phyloP scores from a whole-genome alignment of 2,888 invertebrate genomes.

The Mongoloraphidia duomilia region DNA sequence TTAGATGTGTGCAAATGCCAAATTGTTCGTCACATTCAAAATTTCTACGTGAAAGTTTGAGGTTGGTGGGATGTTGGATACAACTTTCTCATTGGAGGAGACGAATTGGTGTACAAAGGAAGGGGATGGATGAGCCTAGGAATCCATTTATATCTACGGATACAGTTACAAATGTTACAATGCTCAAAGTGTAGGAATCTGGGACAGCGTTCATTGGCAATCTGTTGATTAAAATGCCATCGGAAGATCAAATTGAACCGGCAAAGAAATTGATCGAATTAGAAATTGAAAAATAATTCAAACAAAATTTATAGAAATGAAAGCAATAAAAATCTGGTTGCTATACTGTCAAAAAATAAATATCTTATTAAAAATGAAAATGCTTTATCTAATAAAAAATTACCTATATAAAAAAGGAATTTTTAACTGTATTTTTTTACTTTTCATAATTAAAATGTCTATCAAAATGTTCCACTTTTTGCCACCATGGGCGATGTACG shows the following conservation, averaged over 20 bases:
- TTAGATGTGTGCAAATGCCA: constrained; percentile 41
- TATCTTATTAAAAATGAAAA: too few relatives aligned
- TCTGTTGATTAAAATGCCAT: constrained; percentile 38
- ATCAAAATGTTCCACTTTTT: too few relatives aligned
- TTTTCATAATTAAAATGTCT: too few relatives aligned
- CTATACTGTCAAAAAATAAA: too few relatives aligned
- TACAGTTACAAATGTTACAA: too few relatives aligned
- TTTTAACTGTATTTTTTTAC: too few relatives aligned
- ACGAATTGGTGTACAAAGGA: constrained; percentile 58
- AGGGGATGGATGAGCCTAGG: constrained; percentile 61
- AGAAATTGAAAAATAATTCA: constrained; percentile 44
- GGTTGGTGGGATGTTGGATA: constrained; percentile 57
- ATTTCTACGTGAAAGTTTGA: constrained; percentile 50
- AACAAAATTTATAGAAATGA: too few relatives aligned
- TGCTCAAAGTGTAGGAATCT: constrained; percentile 49
- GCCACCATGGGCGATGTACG: too few relatives aligned
- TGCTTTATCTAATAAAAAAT: too few relatives aligned
- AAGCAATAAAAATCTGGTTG: too few relatives aligned
- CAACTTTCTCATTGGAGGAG: constrained; percentile 60
- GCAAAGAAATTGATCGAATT: constrained; percentile 43
- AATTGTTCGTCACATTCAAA: constrained; percentile 48
- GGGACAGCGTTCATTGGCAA: constrained; percentile 61
- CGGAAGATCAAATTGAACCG: constrained; percentile 41
- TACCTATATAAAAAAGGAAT: too few relatives aligned
- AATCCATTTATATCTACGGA: constrained; percentile 51